Evolutionary conservation across 2,888 invertebrate genomes (phyloP).

Genomic region (Pseudococcus longispinus): DNA sequence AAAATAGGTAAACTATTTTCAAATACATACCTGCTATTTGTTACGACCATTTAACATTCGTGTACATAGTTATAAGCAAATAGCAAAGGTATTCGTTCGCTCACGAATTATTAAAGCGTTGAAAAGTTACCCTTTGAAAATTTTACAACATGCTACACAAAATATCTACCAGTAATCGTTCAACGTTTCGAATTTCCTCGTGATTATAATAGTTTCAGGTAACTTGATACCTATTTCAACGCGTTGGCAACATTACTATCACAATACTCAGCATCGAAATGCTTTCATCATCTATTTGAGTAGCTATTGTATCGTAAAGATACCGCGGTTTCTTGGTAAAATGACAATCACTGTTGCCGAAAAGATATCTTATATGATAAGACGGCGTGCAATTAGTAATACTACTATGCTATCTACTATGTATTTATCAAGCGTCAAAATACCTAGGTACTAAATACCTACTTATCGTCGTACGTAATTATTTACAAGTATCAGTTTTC

Average conservation of each 20-base stretch:
- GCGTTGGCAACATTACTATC: background rate
- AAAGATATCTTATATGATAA: background rate
- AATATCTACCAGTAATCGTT: background rate
- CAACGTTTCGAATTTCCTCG: background rate
- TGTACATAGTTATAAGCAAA: background rate
- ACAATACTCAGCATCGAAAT: background rate
- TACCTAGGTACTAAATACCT: background rate
- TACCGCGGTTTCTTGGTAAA: background rate
- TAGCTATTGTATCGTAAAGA: background rate
- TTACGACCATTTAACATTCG: background rate
- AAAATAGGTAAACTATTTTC: background rate
- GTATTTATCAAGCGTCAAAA: background rate
- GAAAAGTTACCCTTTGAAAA: background rate
- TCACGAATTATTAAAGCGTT: background rate
- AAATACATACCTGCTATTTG: constrained; percentile 23
- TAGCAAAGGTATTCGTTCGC: background rate
- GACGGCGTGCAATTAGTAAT: background rate
- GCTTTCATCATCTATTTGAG: background rate
- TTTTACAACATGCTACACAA: background rate
- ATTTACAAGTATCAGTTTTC: background rate
- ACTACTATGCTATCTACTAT: background rate
- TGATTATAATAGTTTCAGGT: background rate
- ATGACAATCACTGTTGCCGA: background rate
- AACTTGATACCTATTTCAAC: background rate
- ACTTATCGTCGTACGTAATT: background rate